These are phyloP conservation scores for Amphimallon solstitiale DNA, from an alignment of 2,888 invertebrate species.

Conservation along the genomic window DNA sequence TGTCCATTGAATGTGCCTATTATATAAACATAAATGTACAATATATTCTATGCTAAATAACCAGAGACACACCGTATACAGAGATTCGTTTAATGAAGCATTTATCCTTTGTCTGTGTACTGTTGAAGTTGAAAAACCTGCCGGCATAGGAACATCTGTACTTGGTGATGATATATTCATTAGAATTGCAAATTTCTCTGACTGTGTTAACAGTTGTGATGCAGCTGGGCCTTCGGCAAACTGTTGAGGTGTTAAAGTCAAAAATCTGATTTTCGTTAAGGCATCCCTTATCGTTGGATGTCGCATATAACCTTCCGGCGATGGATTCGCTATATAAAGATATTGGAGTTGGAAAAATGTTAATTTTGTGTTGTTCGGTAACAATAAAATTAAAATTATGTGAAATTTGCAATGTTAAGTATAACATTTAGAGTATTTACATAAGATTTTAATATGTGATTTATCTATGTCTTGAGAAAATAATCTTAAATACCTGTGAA, in stretches of 20 bases:
- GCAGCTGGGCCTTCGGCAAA: slow-evolving; percentile 85
- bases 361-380: no score
- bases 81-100: slow-evolving; percentile 24
- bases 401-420: no score
- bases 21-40: slow-evolving; percentile 39
- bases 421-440: no score
- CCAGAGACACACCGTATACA: slow-evolving; percentile 27
- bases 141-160: slow-evolving; percentile 77
- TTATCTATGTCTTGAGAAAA: no score
- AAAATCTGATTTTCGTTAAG: slow-evolving; percentile 80
- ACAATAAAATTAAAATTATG: no score
- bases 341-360: no score
- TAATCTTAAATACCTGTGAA: background rate
- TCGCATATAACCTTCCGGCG: slow-evolving; percentile 46
- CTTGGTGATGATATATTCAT: slow-evolving; percentile 83
- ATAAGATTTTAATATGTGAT: no score
- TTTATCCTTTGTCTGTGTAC: slow-evolving; percentile 32
- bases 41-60: background rate
- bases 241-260: slow-evolving; percentile 82
- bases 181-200: slow-evolving; percentile 82
- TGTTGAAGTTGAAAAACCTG: slow-evolving; percentile 72
- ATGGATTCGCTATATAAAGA: slow-evolving; percentile 45
- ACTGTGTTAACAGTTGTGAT: slow-evolving; percentile 77
- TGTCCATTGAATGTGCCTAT: slow-evolving; percentile 56
- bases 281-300: slow-evolving; percentile 70